Evolutionary conservation across 2,113 vertebrate species (phyloP).

Genomic region (Strix uralensis): DNA sequence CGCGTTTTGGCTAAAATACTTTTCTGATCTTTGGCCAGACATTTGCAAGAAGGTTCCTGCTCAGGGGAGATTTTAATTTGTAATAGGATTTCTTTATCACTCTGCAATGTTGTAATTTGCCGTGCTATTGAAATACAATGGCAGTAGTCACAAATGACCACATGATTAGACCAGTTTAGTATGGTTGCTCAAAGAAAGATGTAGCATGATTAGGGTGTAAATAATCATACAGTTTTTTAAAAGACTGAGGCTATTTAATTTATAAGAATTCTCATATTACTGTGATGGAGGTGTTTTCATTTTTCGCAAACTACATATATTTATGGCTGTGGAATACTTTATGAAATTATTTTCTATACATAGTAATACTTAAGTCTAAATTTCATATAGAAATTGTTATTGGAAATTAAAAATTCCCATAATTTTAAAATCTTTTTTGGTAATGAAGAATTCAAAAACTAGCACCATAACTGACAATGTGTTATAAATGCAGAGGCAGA

Average conservation of each 20-base stretch:
- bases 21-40: background rate
- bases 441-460: background rate
- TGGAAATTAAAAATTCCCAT: background rate
- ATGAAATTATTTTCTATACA: background rate
- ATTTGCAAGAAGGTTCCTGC: background rate
- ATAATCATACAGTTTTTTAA: background rate
- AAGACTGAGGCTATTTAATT: background rate
- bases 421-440: background rate
- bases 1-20: background rate
- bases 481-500: too few relatives aligned
- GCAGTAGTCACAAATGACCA: background rate
- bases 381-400: background rate
- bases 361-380: background rate
- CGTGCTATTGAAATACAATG: background rate
- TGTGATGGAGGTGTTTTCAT: background rate
- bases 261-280: background rate
- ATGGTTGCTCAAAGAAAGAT: background rate
- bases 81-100: background rate
- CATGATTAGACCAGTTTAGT: background rate
- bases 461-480: background rate
- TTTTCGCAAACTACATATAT: background rate
- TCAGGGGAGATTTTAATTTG: background rate
- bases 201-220: background rate
- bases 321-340: background rate
- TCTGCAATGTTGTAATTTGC: background rate